Conservation (phyloP, 2,113 vertebrate genomes). For the Pica pica region DNA sequence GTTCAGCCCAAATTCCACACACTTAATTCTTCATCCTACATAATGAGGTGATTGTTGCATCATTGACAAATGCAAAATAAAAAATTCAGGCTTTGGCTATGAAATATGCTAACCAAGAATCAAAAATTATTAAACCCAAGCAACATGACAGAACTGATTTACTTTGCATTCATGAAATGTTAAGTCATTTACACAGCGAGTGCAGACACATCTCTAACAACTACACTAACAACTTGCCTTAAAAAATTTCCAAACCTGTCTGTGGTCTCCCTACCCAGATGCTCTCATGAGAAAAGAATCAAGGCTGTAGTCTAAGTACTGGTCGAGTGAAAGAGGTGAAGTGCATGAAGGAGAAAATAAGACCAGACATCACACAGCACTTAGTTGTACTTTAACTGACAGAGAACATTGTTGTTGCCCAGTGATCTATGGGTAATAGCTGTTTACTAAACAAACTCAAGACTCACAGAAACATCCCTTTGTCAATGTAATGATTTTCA, state of each 20-base stretch:
- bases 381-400: background rate
- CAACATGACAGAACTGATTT: background rate
- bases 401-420: background rate
- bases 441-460: slow-evolving; percentile 31
- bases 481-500: background rate
- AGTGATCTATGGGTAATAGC: background rate
- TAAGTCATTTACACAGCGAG: slow-evolving; percentile 14
- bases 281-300: background rate
- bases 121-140: slow-evolving; percentile 30
- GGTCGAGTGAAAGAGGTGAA: background rate
- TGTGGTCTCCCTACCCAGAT: background rate
- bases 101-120: slow-evolving; percentile 27
- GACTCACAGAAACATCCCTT: background rate
- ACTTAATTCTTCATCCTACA: slow-evolving; percentile 4
- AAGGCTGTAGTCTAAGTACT: background rate
- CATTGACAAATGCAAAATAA: slow-evolving; percentile 1
- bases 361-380: background rate
- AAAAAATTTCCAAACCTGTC: background rate
- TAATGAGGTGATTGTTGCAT: slow-evolving; percentile 10
- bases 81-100: background rate
- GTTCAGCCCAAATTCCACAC: slow-evolving; percentile 35
- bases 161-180: background rate
- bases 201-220: background rate
- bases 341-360: background rate
- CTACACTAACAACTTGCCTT: background rate